Conservation (phyloP, 2,888 invertebrate genomes). For the Apodemia hepburni region DNA sequence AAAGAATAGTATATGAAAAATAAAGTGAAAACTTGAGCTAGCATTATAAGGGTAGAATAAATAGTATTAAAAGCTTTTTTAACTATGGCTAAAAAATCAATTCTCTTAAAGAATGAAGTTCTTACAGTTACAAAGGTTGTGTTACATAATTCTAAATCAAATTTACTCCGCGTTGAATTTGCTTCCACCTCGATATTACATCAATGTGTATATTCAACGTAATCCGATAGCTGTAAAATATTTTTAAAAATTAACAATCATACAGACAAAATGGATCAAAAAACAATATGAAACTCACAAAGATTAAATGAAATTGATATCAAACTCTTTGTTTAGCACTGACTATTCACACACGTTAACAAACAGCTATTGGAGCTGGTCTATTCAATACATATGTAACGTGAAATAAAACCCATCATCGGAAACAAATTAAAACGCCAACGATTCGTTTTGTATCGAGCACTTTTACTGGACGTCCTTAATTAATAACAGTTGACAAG, state of each 20-base stretch:
- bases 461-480: conserved; percentile 9
- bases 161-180: too few relatives aligned
- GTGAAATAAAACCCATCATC: conserved; percentile 45
- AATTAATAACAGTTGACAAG: conserved; percentile 7
- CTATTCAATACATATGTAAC: conserved; percentile 25
- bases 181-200: too few relatives aligned
- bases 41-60: too few relatives aligned
- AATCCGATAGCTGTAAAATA: too few relatives aligned
- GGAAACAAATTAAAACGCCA: conserved; percentile 60
- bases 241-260: neutral
- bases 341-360: neutral
- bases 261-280: neutral
- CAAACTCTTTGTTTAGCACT: neutral
- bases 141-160: too few relatives aligned
- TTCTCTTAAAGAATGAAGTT: too few relatives aligned
- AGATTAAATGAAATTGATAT: conserved; percentile 2
- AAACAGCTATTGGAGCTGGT: conserved; percentile 9
- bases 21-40: too few relatives aligned
- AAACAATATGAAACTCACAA: conserved; percentile 1
- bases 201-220: too few relatives aligned
- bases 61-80: too few relatives aligned
- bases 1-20: too few relatives aligned
- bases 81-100: too few relatives aligned
- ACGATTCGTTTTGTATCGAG: conserved; percentile 41
- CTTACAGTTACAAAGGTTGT: too few relatives aligned